phyloP scores from a whole-genome alignment of 2,113 vertebrate genomes.

The Menidia beryllina region DNA sequence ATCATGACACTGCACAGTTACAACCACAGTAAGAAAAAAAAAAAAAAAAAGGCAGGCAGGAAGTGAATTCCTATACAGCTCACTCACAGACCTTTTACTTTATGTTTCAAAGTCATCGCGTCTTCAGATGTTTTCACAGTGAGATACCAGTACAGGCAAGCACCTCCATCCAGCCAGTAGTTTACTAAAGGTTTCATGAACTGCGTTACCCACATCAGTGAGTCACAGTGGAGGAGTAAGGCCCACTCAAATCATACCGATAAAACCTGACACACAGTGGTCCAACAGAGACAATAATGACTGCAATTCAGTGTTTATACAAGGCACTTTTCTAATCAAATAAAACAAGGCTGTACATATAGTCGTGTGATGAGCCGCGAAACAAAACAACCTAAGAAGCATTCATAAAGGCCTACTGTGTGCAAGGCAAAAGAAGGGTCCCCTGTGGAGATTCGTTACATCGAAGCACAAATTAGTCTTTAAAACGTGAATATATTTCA shows the following conservation, averaged over 20 bases:
- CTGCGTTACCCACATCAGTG: constrained; percentile 18
- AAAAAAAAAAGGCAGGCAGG: constrained; percentile 40
- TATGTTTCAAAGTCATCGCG: constrained; percentile 46
- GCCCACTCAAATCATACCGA: constrained; percentile 20
- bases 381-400: constrained; percentile 27
- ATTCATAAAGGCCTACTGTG: constrained; percentile 38
- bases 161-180: constrained; percentile 8
- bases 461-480: constrained; percentile 17
- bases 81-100: constrained; percentile 42
- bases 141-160: constrained; percentile 28
- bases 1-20: constrained; percentile 61
- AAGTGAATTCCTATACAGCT: constrained; percentile 69
- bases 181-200: constrained; percentile 36
- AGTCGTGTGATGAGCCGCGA: constrained; percentile 10
- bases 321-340: constrained; percentile 59
- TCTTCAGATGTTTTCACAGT: constrained; percentile 54
- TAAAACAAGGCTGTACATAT: constrained; percentile 13
- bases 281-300: constrained; percentile 10
- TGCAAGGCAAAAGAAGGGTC: constrained; percentile 50
- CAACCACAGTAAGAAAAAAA: constrained; percentile 40
- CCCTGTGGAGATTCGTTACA: constrained; percentile 21
- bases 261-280: constrained; percentile 23
- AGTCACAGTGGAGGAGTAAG: constrained; percentile 22
- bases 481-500: constrained; percentile 45
- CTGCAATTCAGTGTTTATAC: constrained; percentile 60